Percentiles rank a stretch among this genome's conserved stretches.
Evolutionary conservation across 2,797 vertebrate genomes (phyloP).

Genomic region (Podarcis siculus): DNA sequence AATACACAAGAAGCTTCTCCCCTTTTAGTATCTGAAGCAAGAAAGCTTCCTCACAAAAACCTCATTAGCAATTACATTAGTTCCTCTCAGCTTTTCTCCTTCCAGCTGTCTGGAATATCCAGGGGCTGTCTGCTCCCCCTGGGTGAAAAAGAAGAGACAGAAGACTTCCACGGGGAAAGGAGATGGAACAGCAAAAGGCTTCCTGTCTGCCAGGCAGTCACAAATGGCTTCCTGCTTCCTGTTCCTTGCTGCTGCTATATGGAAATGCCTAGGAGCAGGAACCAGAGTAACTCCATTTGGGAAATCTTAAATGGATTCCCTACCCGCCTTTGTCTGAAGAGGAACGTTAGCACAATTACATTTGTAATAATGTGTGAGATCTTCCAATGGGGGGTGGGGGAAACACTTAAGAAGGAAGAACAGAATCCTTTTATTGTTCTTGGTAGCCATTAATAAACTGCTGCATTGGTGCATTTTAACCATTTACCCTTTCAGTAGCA

Average conservation of each 20-base stretch:
- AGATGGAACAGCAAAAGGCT: not conserved
- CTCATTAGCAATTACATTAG: not conserved
- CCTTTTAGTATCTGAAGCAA: not conserved
- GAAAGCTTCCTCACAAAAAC: not conserved
- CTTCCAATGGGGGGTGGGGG: not conserved
- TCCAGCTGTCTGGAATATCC: not conserved
- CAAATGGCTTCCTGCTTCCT: not conserved
- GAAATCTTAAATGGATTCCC: not conserved
- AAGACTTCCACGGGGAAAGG: not conserved
- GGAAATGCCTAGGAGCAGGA: not conserved
- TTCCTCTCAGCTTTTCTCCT: not conserved
- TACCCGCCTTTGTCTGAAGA: not conserved
- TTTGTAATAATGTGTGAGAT: not conserved
- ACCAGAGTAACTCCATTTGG: not conserved
- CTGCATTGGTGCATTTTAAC: slow-evolving; percentile 1
- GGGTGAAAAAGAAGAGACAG: not conserved
- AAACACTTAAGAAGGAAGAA: not conserved
- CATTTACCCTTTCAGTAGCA: not conserved
- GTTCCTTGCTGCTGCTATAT: not conserved
- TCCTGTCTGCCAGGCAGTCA: not conserved
- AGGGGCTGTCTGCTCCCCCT: too few relatives aligned
- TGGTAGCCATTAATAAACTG: not conserved
- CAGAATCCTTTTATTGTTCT: not conserved
- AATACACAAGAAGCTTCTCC: too few relatives aligned
- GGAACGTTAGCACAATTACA: not conserved